These are phyloP conservation scores for Drosophila nr. perissopoda DNA, from an alignment of 2,888 invertebrate genomes.

Conservation along the genomic window DNA sequence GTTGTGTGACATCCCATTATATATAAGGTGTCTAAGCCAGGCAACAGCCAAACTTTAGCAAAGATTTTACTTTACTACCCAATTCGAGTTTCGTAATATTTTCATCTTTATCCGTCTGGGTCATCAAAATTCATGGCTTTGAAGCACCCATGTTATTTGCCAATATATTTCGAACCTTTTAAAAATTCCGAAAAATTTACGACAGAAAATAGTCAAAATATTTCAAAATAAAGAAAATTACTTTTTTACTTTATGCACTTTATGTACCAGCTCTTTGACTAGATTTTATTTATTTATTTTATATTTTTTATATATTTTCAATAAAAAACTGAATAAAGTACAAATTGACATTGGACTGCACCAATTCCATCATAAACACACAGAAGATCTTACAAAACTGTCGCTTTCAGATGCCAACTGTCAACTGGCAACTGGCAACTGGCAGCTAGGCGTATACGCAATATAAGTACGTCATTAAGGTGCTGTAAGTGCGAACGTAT, in stretches of 20 bases:
- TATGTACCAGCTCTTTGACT: no score
- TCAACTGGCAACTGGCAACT: not conserved
- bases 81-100: not conserved
- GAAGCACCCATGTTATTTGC: not conserved
- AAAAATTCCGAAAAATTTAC: no score
- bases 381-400: slow-evolving; percentile 1
- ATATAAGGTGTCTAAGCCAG: not conserved
- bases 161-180: not conserved
- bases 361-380: not conserved
- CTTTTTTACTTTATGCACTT: no score
- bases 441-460: slow-evolving; percentile 60
- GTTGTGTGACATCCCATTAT: not conserved
- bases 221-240: no score
- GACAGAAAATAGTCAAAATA: no score
- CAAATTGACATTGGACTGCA: not conserved
- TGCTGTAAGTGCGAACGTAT: not conserved
- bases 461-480: slow-evolving; percentile 34
- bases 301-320: no score
- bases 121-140: not conserved
- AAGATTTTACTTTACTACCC: not conserved
- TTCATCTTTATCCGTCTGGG: not conserved
- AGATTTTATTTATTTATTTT: no score
- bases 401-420: slow-evolving; percentile 9
- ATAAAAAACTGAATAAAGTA: not conserved
- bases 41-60: not conserved